A percentile compares a stretch with the other conserved stretches of the same genome.
Evolutionary conservation across 2,888 invertebrate genomes (phyloP).

Genomic region (Drosophila putrida): DNA sequence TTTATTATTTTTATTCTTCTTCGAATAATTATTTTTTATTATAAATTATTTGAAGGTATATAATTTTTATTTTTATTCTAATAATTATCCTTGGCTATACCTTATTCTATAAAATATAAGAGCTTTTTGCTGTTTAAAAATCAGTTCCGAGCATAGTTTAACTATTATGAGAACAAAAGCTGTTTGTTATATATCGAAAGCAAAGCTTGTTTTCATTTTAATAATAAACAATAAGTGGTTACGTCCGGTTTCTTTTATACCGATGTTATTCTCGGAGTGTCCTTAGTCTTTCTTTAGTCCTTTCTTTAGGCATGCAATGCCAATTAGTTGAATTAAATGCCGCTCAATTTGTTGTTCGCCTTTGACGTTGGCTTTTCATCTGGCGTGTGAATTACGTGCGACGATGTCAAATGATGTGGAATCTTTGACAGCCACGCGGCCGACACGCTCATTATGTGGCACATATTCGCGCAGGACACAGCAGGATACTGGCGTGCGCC

Average conservation of each 20-base stretch:
- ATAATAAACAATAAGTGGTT: not conserved
- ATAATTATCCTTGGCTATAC: too few species aligned
- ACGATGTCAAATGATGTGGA: slow-evolving; percentile 82
- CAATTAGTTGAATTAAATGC: slow-evolving; percentile 82
- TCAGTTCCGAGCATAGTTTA: too few species aligned
- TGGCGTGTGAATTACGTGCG: slow-evolving; percentile 72
- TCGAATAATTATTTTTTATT: too few species aligned
- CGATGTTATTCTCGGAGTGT: not conserved
- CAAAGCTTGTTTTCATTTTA: not conserved
- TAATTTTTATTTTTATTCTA: too few species aligned
- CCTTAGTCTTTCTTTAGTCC: not conserved
- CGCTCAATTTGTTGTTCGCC: slow-evolving; percentile 66
- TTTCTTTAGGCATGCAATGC: slow-evolving; percentile 11
- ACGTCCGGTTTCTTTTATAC: not conserved
- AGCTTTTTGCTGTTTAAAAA: too few species aligned
- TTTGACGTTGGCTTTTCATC: slow-evolving; percentile 73
- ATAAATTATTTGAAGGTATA: too few species aligned
- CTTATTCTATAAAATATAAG: too few species aligned
- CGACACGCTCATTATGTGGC: slow-evolving; percentile 74
- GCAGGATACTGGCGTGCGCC: slow-evolving; percentile 48
- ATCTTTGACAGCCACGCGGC: slow-evolving; percentile 77
- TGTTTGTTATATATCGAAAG: not conserved
- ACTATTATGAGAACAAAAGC: not conserved
- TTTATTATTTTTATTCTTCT: too few species aligned
- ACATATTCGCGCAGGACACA: slow-evolving; percentile 49